These are phyloP conservation scores for Netelia melanura DNA, from an alignment of 2,888 invertebrate species.

Conservation along the genomic window DNA sequence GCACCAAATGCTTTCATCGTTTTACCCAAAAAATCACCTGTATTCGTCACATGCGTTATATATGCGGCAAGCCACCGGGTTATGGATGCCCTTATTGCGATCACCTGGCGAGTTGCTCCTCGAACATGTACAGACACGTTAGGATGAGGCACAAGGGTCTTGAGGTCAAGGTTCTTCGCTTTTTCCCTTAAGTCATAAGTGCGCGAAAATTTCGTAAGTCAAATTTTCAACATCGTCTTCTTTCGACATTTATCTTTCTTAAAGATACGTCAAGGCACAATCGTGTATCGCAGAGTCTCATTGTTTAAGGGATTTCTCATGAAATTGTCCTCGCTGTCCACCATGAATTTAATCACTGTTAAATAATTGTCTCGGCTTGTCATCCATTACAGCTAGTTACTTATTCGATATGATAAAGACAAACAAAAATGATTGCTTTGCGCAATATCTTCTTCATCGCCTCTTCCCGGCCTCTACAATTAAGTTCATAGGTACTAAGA, in stretches of 20 bases:
- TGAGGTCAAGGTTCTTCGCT: slow-evolving; percentile 65
- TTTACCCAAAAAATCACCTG: slow-evolving; percentile 67
- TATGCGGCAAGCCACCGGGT: slow-evolving; percentile 77
- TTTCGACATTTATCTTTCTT: neutral
- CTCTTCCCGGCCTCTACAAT: neutral
- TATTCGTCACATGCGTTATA: slow-evolving; percentile 77
- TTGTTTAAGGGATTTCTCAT: neutral
- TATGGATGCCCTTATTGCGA: slow-evolving; percentile 74
- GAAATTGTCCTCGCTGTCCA: neutral
- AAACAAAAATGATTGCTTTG: slow-evolving; percentile 3
- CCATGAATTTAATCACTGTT: neutral
- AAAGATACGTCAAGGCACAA: neutral
- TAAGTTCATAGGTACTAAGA: neutral
- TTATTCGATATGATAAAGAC: slow-evolving; percentile 24
- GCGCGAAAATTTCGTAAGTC: neutral
- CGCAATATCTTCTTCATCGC: neutral
- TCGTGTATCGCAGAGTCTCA: neutral
- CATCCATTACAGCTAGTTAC: neutral
- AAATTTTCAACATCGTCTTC: too few relatives aligned
- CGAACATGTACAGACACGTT: slow-evolving; percentile 69
- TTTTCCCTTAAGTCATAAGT: slow-evolving; percentile 31
- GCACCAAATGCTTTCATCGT: slow-evolving; percentile 64
- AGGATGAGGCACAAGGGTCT: slow-evolving; percentile 68
- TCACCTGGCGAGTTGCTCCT: slow-evolving; percentile 64
- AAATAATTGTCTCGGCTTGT: neutral